Evolutionary conservation across 1,140 invertebrate genomes (phyloP).

Genomic region (Temnothorax longispinosus): DNA sequence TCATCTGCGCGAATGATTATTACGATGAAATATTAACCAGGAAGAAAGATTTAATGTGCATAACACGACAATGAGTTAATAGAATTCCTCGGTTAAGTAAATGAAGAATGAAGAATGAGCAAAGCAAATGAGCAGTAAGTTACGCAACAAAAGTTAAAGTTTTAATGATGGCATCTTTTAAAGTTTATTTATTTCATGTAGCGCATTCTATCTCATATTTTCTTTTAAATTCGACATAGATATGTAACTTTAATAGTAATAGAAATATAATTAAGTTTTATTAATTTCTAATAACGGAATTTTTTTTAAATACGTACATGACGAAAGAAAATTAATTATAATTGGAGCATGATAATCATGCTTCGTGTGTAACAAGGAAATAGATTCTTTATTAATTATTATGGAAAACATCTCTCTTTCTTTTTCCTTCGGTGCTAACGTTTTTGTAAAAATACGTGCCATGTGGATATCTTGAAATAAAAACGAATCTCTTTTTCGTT

Average conservation of each 20-base stretch:
- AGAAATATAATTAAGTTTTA: too few species aligned
- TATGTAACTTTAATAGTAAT: not conserved
- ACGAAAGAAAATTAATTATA: constrained; percentile 28
- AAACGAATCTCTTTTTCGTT: not conserved
- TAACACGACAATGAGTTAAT: constrained; percentile 24
- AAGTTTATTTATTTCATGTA: constrained; percentile 33
- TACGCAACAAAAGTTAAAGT: constrained; percentile 26
- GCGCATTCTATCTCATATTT: not conserved
- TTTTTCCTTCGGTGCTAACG: not conserved
- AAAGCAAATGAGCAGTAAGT: constrained; percentile 18
- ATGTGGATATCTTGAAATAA: not conserved
- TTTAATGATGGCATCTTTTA: constrained; percentile 31
- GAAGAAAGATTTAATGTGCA: constrained; percentile 28
- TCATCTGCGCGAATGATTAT: not conserved
- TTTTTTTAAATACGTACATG: not conserved
- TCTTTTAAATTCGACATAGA: constrained; percentile 2
- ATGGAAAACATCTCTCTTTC: not conserved
- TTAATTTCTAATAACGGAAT: not conserved
- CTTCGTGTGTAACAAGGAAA: not conserved
- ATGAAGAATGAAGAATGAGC: constrained; percentile 1
- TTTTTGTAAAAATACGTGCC: not conserved
- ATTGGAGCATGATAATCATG: constrained; percentile 24
- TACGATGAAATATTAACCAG: constrained; percentile 7
- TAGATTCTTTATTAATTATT: not conserved
- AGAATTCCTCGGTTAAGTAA: constrained; percentile 33